phyloP scores from a whole-genome alignment of 2,797 vertebrate species.

The Falco rusticolus region DNA sequence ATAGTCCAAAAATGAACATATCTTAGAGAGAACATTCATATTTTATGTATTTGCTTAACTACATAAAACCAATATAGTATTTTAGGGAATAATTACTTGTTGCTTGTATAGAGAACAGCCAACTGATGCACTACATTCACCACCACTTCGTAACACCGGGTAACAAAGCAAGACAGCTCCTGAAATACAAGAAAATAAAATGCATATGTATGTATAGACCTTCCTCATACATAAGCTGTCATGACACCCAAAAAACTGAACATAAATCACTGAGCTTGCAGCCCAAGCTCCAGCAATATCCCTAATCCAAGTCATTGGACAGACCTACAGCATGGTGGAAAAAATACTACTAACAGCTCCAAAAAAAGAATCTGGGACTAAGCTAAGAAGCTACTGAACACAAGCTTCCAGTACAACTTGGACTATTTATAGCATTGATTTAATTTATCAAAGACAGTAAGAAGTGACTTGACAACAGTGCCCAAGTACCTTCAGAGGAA shows the following conservation, averaged over 20 bases:
- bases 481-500: not conserved
- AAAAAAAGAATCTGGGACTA: not conserved
- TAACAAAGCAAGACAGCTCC: slow-evolving; percentile 97
- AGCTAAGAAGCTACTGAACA: not conserved
- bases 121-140: slow-evolving; percentile 94
- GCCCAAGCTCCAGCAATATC: not conserved
- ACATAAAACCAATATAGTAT: not conserved
- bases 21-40: not conserved
- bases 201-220: not conserved
- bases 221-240: not conserved
- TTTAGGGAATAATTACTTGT: slow-evolving; percentile 85
- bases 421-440: not conserved
- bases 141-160: slow-evolving; percentile 95
- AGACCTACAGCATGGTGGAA: not conserved
- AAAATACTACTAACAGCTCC: not conserved
- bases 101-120: slow-evolving; percentile 94
- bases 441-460: not conserved
- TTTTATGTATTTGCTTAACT: not conserved
- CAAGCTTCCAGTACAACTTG: not conserved
- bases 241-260: not conserved
- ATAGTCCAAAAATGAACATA: not conserved
- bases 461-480: not conserved
- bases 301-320: not conserved
- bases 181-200: slow-evolving; percentile 73
- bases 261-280: not conserved